Evolutionary conservation across 1,140 invertebrate genomes (phyloP).

Genomic region (Diprion similis): DNA sequence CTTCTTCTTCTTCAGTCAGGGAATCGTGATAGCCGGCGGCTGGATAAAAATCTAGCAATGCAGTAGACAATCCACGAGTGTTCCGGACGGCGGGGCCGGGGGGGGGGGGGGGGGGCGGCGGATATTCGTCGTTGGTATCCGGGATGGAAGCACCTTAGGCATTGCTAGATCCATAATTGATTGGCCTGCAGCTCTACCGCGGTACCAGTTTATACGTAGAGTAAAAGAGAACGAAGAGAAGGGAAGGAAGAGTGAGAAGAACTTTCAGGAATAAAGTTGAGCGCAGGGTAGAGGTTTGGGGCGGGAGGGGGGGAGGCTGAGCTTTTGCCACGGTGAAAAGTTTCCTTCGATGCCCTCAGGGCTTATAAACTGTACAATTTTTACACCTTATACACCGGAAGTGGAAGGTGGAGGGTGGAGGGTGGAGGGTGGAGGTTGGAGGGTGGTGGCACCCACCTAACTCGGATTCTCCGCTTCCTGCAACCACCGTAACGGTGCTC

Average conservation of each 20-base stretch:
- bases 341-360: slow-evolving; percentile 22
- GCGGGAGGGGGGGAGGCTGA: neutral
- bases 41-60: too few relatives aligned
- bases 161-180: neutral
- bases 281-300: neutral
- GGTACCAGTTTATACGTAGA: neutral
- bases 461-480: too few relatives aligned
- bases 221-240: neutral
- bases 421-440: neutral
- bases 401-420: neutral
- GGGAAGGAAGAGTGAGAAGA: neutral
- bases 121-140: neutral
- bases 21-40: too few relatives aligned
- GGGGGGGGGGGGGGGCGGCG: neutral
- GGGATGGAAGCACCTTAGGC: neutral
- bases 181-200: neutral
- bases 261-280: slow-evolving; percentile 29
- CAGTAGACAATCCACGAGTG: too few relatives aligned
- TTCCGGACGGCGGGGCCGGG: too few relatives aligned
- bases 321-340: slow-evolving; percentile 27
- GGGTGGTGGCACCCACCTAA: neutral
- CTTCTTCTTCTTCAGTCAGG: neutral
- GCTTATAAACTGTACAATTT: slow-evolving; percentile 33
- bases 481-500: too few relatives aligned
- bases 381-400: slow-evolving; percentile 27